Percentiles rank a stretch among this genome's conserved stretches.
phyloP scores from a whole-genome alignment of 2,113 vertebrate species.

The Falco punctatus region DNA sequence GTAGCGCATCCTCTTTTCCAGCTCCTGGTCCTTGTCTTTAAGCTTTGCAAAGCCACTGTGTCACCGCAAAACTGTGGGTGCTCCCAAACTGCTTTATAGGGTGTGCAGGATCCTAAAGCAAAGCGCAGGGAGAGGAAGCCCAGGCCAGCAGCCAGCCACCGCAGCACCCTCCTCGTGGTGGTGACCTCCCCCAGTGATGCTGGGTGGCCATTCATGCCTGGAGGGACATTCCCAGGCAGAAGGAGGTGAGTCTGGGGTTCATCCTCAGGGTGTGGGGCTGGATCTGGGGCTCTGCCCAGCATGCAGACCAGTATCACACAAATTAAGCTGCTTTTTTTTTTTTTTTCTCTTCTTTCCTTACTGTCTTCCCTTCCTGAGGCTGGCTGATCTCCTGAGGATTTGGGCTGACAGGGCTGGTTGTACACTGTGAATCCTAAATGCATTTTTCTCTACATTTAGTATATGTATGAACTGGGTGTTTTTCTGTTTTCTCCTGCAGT shows the following conservation, averaged over 20 bases:
- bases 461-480: background rate
- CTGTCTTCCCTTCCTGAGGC: background rate
- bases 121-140: background rate
- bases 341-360: background rate
- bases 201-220: accelerated
- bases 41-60: background rate
- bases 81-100: background rate
- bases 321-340: background rate
- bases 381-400: background rate
- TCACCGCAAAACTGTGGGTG: background rate
- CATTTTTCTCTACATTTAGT: background rate
- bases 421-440: background rate
- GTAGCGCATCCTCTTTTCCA: background rate
- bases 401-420: background rate
- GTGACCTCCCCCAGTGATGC: accelerated
- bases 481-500: background rate
- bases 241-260: background rate
- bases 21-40: background rate
- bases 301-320: background rate
- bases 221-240: background rate
- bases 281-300: background rate
- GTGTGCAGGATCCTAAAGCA: background rate
- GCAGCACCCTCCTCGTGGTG: accelerated
- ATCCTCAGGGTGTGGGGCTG: background rate
- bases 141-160: background rate